Evolutionary conservation across 2,797 vertebrate genomes (phyloP), one percentile per base, ranked within the genome.

Genomic region (Schizothorax lantsangensis): DNA sequence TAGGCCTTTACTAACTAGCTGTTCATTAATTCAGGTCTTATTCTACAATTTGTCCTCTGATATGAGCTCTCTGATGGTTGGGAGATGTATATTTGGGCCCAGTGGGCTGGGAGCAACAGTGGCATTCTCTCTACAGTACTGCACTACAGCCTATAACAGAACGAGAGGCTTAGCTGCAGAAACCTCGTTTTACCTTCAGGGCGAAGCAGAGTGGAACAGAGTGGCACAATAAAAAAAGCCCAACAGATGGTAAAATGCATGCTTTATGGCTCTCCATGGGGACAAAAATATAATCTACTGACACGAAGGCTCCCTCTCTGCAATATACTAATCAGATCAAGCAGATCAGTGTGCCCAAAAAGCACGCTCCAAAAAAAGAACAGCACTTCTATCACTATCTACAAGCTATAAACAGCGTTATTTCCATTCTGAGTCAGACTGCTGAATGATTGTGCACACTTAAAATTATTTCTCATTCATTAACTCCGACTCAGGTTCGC

Each of bases 191-290:
- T 38, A 84, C 79, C 75, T 69, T 40, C 80, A 64, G 84, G 84
- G 87, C 52, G 26, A 59, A 85, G 79, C 59, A 78, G 62, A 81
- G 78, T 10, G 36, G 62, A 57, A 62, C 54, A 54, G 75, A 79
- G 52, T 26, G 73, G 17, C 21, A 68, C 3, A 3, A 87, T 64
- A 59, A 23, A 38, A 47, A 89, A 62, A 68, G 33, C 17, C 62
- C 43, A 87, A 87, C 88, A 87, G 88, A 86, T 88, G 88, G 83
- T 87, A 80, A 75, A 52, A 80, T 68, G 80, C 84, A 84, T 83
- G 84, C 80, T 89, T 83, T 82, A 84, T 78, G 69, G 59, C 83
- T 79, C 73, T 80, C 71, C 26, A 17, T 45, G 45, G 47, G 80
- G 47, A 86, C 83, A 74, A 49, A 83, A 43, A 79, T 71, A 75